Percentiles rank a stretch among this genome's conserved stretches.
These are phyloP conservation scores for Apotomis betuletana DNA, from an alignment of 2,888 invertebrate species.

Conservation along the genomic window DNA sequence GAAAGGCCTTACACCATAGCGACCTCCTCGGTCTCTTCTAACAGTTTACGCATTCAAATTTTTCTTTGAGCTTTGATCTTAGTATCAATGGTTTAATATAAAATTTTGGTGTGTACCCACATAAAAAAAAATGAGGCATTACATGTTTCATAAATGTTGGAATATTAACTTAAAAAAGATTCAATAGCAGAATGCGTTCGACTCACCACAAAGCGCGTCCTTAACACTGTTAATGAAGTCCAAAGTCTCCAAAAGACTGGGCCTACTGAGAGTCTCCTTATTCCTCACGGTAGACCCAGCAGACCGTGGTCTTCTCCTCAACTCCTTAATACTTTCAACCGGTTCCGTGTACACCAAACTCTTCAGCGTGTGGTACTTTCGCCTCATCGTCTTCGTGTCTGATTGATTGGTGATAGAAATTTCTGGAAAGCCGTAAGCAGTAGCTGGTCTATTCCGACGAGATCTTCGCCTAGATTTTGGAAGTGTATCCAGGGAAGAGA, in stretches of 20 bases:
- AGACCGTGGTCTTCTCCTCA: conserved; percentile 71
- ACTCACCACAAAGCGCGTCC: conserved; percentile 72
- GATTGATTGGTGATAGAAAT: conserved; percentile 72
- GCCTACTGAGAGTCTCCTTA: conserved; percentile 71
- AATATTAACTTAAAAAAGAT: too few relatives aligned
- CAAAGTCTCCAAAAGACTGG: conserved; percentile 74
- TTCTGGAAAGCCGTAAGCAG: conserved; percentile 74
- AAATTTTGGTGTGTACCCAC: too few relatives aligned
- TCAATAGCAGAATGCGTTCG: not conserved
- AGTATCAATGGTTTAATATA: too few relatives aligned
- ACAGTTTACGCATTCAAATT: too few relatives aligned
- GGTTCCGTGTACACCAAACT: conserved; percentile 76
- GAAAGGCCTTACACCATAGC: too few relatives aligned
- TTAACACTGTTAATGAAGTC: conserved; percentile 78
- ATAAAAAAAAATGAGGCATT: too few relatives aligned
- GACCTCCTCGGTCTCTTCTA: too few relatives aligned
- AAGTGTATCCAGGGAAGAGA: conserved; percentile 50
- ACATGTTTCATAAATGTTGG: too few relatives aligned
- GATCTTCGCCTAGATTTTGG: conserved; percentile 65
- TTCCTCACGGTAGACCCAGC: conserved; percentile 75
- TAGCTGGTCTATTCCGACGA: conserved; percentile 62
- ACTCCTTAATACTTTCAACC: conserved; percentile 70
- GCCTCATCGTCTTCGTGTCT: conserved; percentile 63
- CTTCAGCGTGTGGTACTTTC: conserved; percentile 63
- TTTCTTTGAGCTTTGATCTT: too few relatives aligned